These are phyloP conservation scores for Protodeltote pygarga DNA, from an alignment of 2,888 invertebrate genomes.

Conservation along the genomic window DNA sequence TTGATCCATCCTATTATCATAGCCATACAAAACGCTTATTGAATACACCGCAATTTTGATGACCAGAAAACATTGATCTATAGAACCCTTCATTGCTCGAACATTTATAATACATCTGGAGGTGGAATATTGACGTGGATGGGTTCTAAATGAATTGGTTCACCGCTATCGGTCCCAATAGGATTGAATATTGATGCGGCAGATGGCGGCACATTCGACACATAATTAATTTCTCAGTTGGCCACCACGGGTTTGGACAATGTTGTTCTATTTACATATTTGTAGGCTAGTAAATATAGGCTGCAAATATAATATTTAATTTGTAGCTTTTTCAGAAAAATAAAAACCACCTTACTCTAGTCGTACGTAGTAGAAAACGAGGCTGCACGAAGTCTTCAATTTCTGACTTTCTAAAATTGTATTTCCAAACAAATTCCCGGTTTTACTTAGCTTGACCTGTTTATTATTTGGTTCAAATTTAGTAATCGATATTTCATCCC, in stretches of 20 bases:
- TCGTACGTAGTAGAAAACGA: too few species aligned
- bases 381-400: too few species aligned
- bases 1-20: slow-evolving; percentile 40
- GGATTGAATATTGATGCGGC: slow-evolving; percentile 83
- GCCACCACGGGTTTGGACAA: slow-evolving; percentile 55
- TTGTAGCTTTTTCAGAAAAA: too few species aligned
- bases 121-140: slow-evolving; percentile 49
- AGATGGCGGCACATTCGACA: slow-evolving; percentile 80
- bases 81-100: slow-evolving; percentile 22
- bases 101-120: slow-evolving; percentile 18
- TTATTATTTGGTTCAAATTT: too few species aligned
- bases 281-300: too few species aligned
- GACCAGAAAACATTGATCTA: slow-evolving; percentile 30
- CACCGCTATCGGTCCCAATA: slow-evolving; percentile 68
- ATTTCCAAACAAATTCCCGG: too few species aligned
- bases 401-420: too few species aligned
- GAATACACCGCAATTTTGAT: slow-evolving; percentile 41
- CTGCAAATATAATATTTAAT: too few species aligned
- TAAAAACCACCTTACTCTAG: too few species aligned
- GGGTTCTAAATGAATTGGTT: slow-evolving; percentile 55
- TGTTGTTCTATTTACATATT: slow-evolving; percentile 42
- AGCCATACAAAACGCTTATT: slow-evolving; percentile 48
- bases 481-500: too few species aligned
- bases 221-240: slow-evolving; percentile 81
- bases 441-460: too few species aligned